Conservation (phyloP, 1,140 invertebrate genomes). For the Trichonephila inaurata region DNA sequence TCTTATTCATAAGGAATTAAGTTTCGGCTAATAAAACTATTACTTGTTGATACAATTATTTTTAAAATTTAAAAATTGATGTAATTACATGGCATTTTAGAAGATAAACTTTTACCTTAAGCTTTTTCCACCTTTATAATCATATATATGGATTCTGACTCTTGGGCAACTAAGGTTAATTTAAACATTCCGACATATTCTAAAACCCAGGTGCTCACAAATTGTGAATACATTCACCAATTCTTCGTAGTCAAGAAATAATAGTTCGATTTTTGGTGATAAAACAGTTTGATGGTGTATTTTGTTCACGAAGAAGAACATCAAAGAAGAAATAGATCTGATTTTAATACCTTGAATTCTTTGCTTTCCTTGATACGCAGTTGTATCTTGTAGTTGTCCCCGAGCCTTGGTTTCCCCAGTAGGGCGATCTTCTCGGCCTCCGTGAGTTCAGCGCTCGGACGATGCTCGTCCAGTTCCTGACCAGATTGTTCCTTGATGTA, state of each 20-base stretch:
- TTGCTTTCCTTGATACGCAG: constrained; percentile 97
- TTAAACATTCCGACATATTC: too few species aligned
- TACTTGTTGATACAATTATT: too few species aligned
- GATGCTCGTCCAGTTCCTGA: constrained; percentile 47
- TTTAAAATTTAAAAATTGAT: too few species aligned
- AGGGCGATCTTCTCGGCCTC: constrained; percentile 93
- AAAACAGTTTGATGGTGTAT: background rate
- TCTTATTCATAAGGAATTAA: too few species aligned
- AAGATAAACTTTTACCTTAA: too few species aligned
- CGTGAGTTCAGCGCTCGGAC: constrained; percentile 81
- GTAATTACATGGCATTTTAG: too few species aligned
- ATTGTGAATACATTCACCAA: too few species aligned
- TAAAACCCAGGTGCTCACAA: too few species aligned
- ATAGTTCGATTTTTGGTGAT: background rate
- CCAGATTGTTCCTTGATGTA: constrained; percentile 73
- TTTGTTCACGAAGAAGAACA: background rate
- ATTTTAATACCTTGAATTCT: constrained; percentile 93
- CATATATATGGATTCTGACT: too few species aligned
- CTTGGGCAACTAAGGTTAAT: too few species aligned
- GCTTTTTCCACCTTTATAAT: too few species aligned
- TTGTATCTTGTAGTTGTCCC: constrained; percentile 90
- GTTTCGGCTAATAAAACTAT: too few species aligned
- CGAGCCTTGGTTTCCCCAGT: constrained; percentile 93
- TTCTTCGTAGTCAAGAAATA: background rate
- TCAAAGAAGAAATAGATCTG: background rate